Evolutionary conservation across 2,113 vertebrate genomes (phyloP).

Genomic region (Phrynocephalus versicolor): DNA sequence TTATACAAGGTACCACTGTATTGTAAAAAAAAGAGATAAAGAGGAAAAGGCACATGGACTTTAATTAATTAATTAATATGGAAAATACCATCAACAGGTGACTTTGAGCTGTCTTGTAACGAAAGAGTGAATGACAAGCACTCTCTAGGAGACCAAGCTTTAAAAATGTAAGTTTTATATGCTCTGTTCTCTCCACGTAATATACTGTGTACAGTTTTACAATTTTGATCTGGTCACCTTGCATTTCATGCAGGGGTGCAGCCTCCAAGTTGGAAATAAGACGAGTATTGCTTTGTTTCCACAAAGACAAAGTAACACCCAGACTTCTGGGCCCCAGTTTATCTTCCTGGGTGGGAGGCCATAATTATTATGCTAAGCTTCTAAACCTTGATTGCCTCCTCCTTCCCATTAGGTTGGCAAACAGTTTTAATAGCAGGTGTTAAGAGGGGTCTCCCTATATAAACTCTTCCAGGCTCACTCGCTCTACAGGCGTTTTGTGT

Average conservation of each 20-base stretch:
- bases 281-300: not conserved
- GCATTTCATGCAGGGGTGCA: not conserved
- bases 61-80: not conserved
- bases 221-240: not conserved
- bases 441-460: constrained; percentile 69
- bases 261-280: not conserved
- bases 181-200: not conserved
- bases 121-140: not conserved
- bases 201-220: not conserved
- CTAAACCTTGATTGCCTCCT: constrained; percentile 87
- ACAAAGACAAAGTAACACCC: too few relatives aligned
- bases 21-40: not conserved
- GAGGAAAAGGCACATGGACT: not conserved
- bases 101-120: not conserved
- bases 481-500: not conserved
- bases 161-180: too few relatives aligned
- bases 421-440: constrained; percentile 69
- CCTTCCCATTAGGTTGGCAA: constrained; percentile 77
- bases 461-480: constrained; percentile 31
- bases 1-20: too few relatives aligned
- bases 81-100: not conserved
- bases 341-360: constrained; percentile 22
- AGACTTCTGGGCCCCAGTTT: constrained; percentile 49
- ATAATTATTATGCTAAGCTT: constrained; percentile 84
- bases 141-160: not conserved